Base-by-base conservation (phyloP, 2,113 vertebrate genomes). In the Catharus bicknelli region DNA sequence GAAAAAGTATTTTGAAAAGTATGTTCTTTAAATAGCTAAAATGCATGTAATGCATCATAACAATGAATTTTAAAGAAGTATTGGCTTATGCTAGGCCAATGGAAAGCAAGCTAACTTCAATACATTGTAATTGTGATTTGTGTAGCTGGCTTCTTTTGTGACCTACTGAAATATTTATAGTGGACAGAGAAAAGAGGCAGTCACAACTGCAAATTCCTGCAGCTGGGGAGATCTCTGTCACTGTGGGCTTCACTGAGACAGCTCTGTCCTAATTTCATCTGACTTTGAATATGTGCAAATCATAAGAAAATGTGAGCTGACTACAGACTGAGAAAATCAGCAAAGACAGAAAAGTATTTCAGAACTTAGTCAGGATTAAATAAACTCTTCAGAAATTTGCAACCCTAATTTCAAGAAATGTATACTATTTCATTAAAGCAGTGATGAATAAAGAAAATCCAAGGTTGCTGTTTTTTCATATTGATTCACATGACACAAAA, bases 261-360 rank as follows among this genome's bases (percentile, higher is more conserved):
- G 93, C 97, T 97, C 96, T 98, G 98, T 96, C 97, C 98, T 99
- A 99, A 99, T 99, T 99, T 98, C 98, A 98, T 98, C 95, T 98
- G 98, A 99, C 98, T 99, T 96, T 94, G 97, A 98, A 98, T 98
- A 97, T 98, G 98, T 97, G 97, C 91, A 97, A 97, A 99, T 98
- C 97, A 98, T 96, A 98, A 97, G 79, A 90, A 97, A 97, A 98
- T 95, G 92, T 95, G 94, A 98, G 98, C 95, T 97, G 97, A 97
- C 97, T 97, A 93, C 67, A 95, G 86, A 84, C 91, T 83, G 76
- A 87, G 93, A 97, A 97, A 96, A 98, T 95, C 91, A 92, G 82
- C 75, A 92, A 96, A 97, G 97, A 97, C 96, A 97, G 97, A 98
- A 98, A 98, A 98, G 93, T 40, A 97, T 98, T 98, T 98, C 97